phyloP scores from a whole-genome alignment of 2,888 invertebrate genomes.

The Cephus sareptanus region DNA sequence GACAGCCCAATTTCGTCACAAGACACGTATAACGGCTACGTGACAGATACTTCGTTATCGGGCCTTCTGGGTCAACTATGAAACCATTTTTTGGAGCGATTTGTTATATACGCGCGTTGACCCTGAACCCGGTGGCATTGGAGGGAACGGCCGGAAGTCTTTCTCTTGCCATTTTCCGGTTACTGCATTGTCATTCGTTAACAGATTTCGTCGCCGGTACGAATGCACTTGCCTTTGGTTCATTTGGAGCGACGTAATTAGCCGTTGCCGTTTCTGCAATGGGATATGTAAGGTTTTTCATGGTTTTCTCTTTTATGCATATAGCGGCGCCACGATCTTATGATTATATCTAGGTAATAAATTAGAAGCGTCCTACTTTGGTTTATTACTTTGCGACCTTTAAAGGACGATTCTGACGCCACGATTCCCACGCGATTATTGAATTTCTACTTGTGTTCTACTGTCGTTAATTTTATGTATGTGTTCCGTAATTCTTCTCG shows the following conservation, averaged over 20 bases:
- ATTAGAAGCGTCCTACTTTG: neutral
- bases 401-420: slow-evolving; percentile 27
- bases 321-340: neutral
- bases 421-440: neutral
- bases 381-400: slow-evolving; percentile 29
- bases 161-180: slow-evolving; percentile 22
- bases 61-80: neutral
- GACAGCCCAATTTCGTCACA: slow-evolving; percentile 56
- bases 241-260: neutral
- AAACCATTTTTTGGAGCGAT: neutral
- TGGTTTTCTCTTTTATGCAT: neutral
- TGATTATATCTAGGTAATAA: neutral
- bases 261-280: neutral
- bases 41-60: slow-evolving; percentile 25
- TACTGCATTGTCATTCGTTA: neutral
- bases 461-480: neutral
- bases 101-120: slow-evolving; percentile 14
- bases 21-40: slow-evolving; percentile 25
- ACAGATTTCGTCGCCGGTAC: neutral
- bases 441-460: neutral
- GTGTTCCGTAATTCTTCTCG: neutral
- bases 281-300: neutral
- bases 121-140: slow-evolving; percentile 32
- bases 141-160: slow-evolving; percentile 57
- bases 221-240: neutral